Percentiles rank a stretch among this genome's conserved stretches.
Evolutionary conservation across 1,140 invertebrate genomes (phyloP).

Genomic region (Batillaria attramentaria): DNA sequence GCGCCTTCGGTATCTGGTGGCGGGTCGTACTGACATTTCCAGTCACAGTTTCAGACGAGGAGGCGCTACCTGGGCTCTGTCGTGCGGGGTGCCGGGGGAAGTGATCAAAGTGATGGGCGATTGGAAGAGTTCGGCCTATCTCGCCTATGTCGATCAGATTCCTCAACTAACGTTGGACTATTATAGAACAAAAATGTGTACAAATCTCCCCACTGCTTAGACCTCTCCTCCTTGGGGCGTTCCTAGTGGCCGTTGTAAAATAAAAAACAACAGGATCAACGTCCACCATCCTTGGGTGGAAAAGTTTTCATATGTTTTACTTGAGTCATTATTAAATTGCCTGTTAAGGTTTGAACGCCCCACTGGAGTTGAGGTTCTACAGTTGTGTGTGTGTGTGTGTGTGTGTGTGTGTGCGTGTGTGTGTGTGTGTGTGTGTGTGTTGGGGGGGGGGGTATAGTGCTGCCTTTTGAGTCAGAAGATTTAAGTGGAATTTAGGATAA

Average conservation of each 20-base stretch:
- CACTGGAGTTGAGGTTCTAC: background rate
- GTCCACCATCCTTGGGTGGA: background rate
- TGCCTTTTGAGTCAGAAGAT: background rate
- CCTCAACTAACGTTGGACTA: constrained; percentile 10
- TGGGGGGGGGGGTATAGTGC: background rate
- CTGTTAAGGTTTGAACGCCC: background rate
- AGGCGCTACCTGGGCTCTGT: constrained; percentile 16
- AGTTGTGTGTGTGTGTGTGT: background rate
- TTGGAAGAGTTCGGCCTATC: background rate
- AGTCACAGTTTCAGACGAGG: constrained; percentile 11
- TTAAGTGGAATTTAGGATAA: background rate
- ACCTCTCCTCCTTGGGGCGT: background rate
- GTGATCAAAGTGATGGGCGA: constrained; percentile 10
- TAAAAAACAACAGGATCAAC: background rate
- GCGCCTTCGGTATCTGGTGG: background rate
- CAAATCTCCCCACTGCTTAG: constrained; percentile 8
- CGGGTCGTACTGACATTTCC: background rate
- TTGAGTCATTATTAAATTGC: background rate
- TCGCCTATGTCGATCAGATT: background rate
- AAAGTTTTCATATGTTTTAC: background rate
- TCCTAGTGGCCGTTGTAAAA: background rate
- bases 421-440: background rate
- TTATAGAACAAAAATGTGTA: constrained; percentile 15
- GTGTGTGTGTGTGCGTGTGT: background rate
- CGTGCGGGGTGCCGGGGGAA: too few relatives aligned